Base-by-base conservation (phyloP, 2,113 vertebrate species). In the Actenoides lindsayi region DNA sequence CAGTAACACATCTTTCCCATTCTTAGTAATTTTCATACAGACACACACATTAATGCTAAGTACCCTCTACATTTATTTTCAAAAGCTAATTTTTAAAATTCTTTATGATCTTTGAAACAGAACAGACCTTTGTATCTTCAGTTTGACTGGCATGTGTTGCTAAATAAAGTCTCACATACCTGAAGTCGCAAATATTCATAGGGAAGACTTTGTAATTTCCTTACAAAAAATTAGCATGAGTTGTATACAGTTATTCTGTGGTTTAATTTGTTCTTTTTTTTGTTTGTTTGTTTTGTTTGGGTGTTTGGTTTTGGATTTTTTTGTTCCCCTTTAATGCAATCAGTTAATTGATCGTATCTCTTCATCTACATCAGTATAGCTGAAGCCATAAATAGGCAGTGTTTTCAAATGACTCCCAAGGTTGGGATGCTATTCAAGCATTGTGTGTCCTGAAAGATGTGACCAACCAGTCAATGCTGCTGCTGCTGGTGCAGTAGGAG, bases 341-440 rank as follows among this genome's bases (percentile, higher is more conserved):
- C 56, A n/a, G 18, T 60, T 75, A 59, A 80, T 42, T 57, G 20
- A 79, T 75, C 15, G 64, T 15, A 16, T 64, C 48, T 75, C 13
- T 62, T 68, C 18, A 37, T 89, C 67, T 73, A 11, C 13, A 33
- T 68, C 19, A 56, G 4, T 20, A 39, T 19, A 35, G 11, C 42
- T 51, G 28, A 39, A 80, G 13, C 7, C 25, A 62, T 9, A 3
- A 35, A 42, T 6, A 71, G 21, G 3, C 37, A 67, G 21, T 41
- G 10, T 41, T 77, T 68, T 73, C 65, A 80, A 13, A 44, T 50
- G 0, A 20, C 13, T 78, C 31, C 73, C 17, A 35, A 30, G 27
- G 3, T 25, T 65, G 50, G 7, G n/a, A 28, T 0, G 1, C 14
- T 63, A 1, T 13, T 71, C 30, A 20, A 63, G 24, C 11, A 13